phyloP scores from a whole-genome alignment of 1,140 invertebrate species.

The Brachionus calyciflorus region DNA sequence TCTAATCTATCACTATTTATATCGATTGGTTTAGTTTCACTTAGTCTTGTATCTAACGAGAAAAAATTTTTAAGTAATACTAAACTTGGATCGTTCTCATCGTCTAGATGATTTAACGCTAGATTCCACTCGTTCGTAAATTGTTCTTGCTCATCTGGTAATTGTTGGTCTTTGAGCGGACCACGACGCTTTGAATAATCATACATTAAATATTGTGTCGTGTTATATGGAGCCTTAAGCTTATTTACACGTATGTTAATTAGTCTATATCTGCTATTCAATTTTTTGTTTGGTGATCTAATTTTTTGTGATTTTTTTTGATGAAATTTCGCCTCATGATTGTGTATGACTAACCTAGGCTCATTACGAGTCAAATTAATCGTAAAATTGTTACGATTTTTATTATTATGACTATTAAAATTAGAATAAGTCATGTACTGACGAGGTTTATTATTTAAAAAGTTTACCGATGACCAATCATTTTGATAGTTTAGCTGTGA shows the following conservation, averaged over 20 bases:
- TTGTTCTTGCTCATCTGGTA: constrained; percentile 18
- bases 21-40: background rate
- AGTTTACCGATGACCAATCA: constrained; percentile 28
- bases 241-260: constrained; percentile 4
- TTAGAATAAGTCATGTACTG: constrained; percentile 34
- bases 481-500: background rate
- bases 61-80: constrained; percentile 13
- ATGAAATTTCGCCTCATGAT: too few relatives aligned
- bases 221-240: constrained; percentile 39
- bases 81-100: constrained; percentile 18
- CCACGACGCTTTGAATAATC: constrained; percentile 40
- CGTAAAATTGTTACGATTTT: constrained; percentile 15
- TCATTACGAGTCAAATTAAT: constrained; percentile 15
- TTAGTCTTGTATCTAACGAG: too few relatives aligned
- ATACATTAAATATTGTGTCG: constrained; percentile 42
- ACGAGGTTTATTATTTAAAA: constrained; percentile 36
- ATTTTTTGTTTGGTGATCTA: background rate
- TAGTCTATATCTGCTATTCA: background rate
- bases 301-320: background rate
- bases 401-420: constrained; percentile 35
- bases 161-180: constrained; percentile 13
- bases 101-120: constrained; percentile 7
- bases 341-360: background rate
- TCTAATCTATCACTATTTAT: background rate
- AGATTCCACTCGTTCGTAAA: constrained; percentile 36